Evolutionary conservation across 2,113 vertebrate genomes (phyloP).

Genomic region (Gnathochromis pfefferi): DNA sequence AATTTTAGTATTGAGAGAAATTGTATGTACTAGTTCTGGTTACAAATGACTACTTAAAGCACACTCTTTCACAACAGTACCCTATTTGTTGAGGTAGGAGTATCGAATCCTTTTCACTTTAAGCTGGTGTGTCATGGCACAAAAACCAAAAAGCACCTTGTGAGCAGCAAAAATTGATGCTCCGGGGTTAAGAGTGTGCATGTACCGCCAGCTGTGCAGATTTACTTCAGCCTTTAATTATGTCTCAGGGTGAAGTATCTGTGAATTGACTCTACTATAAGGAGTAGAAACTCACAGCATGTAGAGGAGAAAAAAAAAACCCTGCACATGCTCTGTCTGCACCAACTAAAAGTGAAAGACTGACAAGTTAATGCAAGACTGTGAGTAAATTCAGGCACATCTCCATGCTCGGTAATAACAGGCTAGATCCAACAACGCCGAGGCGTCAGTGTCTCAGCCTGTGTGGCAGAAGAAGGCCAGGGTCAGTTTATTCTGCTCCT

Average conservation of each 20-base stretch:
- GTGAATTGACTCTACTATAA: not conserved
- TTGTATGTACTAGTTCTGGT: not conserved
- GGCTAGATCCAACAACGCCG: not conserved
- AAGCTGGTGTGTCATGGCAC: not conserved
- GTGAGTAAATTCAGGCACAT: not conserved
- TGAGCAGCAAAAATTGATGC: not conserved
- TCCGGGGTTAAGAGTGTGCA: not conserved
- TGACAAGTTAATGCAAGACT: not conserved
- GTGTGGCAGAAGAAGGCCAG: constrained; percentile 33
- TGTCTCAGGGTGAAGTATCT: not conserved
- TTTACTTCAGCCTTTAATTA: not conserved
- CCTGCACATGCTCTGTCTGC: not conserved
- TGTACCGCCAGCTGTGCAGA: not conserved
- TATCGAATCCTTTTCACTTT: not conserved
- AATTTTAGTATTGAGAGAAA: not conserved
- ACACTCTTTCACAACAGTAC: not conserved
- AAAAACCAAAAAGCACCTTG: not conserved
- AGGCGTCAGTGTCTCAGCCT: constrained; percentile 35
- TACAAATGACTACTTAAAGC: not conserved
- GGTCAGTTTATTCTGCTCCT: constrained; percentile 50
- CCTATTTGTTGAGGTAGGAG: not conserved
- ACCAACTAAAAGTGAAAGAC: not conserved
- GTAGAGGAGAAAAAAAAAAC: not conserved
- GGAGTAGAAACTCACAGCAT: not conserved
- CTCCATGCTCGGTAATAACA: not conserved